Base-by-base conservation (phyloP, 2,113 vertebrate genomes). In the Bolborhynchus lineola region DNA sequence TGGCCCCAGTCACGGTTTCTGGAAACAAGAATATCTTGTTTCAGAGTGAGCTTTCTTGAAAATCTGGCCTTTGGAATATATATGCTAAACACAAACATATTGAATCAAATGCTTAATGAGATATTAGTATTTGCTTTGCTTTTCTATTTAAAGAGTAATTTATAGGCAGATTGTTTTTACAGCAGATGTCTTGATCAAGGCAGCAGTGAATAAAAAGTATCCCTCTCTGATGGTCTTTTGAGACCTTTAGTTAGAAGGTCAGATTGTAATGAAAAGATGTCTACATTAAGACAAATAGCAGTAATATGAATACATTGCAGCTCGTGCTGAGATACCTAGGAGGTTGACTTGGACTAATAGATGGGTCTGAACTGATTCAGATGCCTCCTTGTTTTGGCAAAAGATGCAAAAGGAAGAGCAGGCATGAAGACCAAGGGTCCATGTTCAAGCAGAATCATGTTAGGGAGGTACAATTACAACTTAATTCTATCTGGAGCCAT, bases 211-310 rank as follows among this genome's bases (percentile, higher is more conserved):
- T 78, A 95, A 71, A 88, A 94, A 23, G 29, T 88, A 84, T 2
- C 86, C 21, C 24, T 75, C 23, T 60, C 42, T 65, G 60, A 67
- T 65, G 11, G 82, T 47, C 69, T 88, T 90, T 83, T 16, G 76
- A 92, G 82, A 81, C 42, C 35, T 96, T 93, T 92, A n/a, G 7
- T 81, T 86, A 35, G 81, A 94, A 93, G 82, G 59, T 70, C 64
- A 62, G 29, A 71, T 86, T 5, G 1, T 69, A 55, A 75, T 75
- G 52, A 83, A 46, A 80, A 84, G 70, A 84, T 95, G 47, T 90
- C 64, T 93, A 64, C 42, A 71, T 60, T 82, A 81, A 55, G 83
- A 76, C 88, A 67, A 90, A 47, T 18, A 91, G 7, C 20, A 76
- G 29, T 52, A 89, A 41, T 71, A 69, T 31, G 89, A 88, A 41